phyloP scores from a whole-genome alignment of 2,888 invertebrate species.

The Aplocera efformata region DNA sequence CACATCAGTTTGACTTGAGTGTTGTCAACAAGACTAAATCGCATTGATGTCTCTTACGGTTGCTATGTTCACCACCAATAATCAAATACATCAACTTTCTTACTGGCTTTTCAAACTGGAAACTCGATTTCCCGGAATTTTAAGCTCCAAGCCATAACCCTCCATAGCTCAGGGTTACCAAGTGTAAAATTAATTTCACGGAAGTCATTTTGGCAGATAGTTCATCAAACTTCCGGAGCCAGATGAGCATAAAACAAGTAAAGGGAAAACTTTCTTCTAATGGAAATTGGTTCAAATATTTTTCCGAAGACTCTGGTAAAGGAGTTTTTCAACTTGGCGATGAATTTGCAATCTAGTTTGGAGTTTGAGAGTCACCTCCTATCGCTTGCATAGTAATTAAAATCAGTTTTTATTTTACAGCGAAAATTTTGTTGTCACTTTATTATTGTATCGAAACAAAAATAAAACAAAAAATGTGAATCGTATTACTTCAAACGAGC shows the following conservation, averaged over 20 bases:
- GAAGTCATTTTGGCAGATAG: conserved; percentile 48
- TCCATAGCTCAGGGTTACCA: conserved; percentile 43
- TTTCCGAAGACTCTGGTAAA: conserved; percentile 22
- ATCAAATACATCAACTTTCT: not conserved
- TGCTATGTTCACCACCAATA: not conserved
- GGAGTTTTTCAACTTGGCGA: conserved; percentile 19
- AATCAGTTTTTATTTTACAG: no score
- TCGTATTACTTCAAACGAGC: no score
- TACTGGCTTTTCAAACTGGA: not conserved
- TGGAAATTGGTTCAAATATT: conserved; percentile 29
- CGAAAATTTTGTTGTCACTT: no score
- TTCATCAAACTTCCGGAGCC: conserved; percentile 54
- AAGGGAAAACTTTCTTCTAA: conserved; percentile 25
- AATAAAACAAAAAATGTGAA: no score
- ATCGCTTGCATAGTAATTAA: no score
- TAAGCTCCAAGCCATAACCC: conserved; percentile 1
- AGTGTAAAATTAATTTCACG: conserved; percentile 62
- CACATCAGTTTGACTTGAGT: no score
- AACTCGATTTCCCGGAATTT: conserved; percentile 5
- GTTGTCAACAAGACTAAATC: no score
- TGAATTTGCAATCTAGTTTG: conserved; percentile 18
- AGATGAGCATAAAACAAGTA: conserved; percentile 56
- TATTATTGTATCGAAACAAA: no score
- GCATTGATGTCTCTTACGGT: no score
- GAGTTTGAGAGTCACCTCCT: conserved; percentile 10